Conservation (phyloP, 2,888 invertebrate genomes). For the Acronicta psi region DNA sequence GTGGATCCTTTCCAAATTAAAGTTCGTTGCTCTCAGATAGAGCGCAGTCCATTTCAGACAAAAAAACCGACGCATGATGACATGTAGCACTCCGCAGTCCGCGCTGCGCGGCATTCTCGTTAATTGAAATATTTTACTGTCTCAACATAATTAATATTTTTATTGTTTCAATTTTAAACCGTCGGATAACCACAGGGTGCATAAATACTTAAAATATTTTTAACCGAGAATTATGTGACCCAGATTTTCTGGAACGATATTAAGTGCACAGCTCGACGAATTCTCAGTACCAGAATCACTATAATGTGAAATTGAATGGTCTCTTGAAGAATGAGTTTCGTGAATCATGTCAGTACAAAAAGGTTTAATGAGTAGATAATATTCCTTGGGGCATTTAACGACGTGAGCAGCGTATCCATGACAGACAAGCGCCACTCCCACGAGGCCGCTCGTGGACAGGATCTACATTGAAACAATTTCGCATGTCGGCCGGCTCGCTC, state of each 20-base stretch:
- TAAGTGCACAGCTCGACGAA: constrained; percentile 60
- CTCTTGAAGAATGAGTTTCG: constrained; percentile 57
- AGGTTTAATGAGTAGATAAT: constrained; percentile 56
- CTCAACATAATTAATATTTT: constrained; percentile 66
- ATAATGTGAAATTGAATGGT: constrained; percentile 62
- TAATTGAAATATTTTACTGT: constrained; percentile 74
- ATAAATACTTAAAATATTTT: constrained; percentile 69
- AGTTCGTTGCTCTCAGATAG: constrained; percentile 64
- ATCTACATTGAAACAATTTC: constrained; percentile 83
- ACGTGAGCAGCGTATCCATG: constrained; percentile 74
- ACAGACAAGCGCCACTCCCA: constrained; percentile 72
- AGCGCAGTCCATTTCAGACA: constrained; percentile 54
- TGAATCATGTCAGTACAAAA: constrained; percentile 57
- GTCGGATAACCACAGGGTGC: constrained; percentile 69
- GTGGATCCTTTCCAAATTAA: constrained; percentile 60
- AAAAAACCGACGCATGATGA: constrained; percentile 53
- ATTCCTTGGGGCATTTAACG: constrained; percentile 66
- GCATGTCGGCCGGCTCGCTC: constrained; percentile 72
- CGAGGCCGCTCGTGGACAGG: constrained; percentile 71
- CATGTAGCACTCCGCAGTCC: constrained; percentile 51
- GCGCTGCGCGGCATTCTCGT: constrained; percentile 46
- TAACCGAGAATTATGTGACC: constrained; percentile 69
- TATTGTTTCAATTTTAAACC: constrained; percentile 63
- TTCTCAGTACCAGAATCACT: constrained; percentile 66
- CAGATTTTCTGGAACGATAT: constrained; percentile 66